phyloP scores from a whole-genome alignment of 2,113 vertebrate genomes.

The Chloebia gouldiae region DNA sequence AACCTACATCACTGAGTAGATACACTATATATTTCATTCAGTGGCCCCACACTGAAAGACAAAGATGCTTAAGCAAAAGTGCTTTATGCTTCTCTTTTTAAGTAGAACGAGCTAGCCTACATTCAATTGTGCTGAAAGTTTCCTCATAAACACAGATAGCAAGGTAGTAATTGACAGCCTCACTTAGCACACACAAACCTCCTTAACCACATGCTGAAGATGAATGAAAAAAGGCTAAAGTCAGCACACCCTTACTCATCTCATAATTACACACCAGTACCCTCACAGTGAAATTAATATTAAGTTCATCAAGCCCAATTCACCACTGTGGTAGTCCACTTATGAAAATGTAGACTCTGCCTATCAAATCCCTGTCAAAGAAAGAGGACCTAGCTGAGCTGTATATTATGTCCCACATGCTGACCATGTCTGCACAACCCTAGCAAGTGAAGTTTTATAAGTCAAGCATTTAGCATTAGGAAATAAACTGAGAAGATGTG shows the following conservation, averaged over 20 bases:
- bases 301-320: neutral
- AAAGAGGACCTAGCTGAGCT: neutral
- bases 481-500: neutral
- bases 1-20: neutral
- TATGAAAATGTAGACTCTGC: neutral
- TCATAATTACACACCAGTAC: neutral
- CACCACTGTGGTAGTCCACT: neutral
- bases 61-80: neutral
- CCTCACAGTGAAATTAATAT: neutral
- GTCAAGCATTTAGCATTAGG: neutral
- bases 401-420: neutral
- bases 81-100: neutral
- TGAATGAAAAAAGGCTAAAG: slow-evolving; percentile 11
- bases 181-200: neutral
- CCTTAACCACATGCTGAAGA: neutral
- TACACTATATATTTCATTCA: neutral
- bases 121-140: neutral
- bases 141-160: neutral
- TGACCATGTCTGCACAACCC: neutral
- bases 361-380: neutral
- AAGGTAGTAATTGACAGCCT: neutral
- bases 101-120: neutral
- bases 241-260: neutral
- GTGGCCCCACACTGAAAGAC: neutral
- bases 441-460: neutral